Conservation (phyloP, 2,113 vertebrate genomes). For the Cololabis saira region DNA sequence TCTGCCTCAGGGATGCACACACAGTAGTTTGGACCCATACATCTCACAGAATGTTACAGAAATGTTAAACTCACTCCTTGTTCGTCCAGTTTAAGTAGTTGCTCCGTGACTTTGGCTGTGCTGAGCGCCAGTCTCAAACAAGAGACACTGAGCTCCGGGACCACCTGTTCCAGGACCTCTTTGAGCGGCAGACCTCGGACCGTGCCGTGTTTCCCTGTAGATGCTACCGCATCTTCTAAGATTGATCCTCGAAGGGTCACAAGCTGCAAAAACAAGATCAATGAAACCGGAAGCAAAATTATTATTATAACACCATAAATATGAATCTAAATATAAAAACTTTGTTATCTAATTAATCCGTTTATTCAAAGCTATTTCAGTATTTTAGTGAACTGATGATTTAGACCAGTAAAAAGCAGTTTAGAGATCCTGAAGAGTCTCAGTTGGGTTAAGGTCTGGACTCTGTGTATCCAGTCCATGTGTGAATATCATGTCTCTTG, state of each 20-base stretch:
- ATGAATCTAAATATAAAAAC: not conserved
- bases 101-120: conserved; percentile 90
- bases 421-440: too few relatives aligned
- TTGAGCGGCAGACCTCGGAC: conserved; percentile 88
- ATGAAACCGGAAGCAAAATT: not conserved
- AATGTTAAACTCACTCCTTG: conserved; percentile 86
- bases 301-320: not conserved
- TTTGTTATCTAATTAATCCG: not conserved
- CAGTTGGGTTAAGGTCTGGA: too few relatives aligned
- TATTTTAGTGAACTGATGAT: not conserved
- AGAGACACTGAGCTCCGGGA: conserved; percentile 89
- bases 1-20: not conserved
- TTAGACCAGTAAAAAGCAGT: not conserved
- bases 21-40: not conserved
- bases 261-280: conserved; percentile 75
- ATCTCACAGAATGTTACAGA: not conserved
- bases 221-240: conserved; percentile 88
- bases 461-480: too few relatives aligned
- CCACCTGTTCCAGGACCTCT: conserved; percentile 89
- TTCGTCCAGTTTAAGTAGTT: conserved; percentile 94
- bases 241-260: conserved; percentile 90
- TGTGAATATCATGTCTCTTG: too few relatives aligned
- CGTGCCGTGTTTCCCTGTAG: conserved; percentile 84
- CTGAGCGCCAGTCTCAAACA: conserved; percentile 87
- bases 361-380: not conserved